A percentile compares a stretch with the other conserved stretches of the same genome.
Evolutionary conservation across 2,113 vertebrate genomes (phyloP).

Genomic region (Leptodactylus fuscus): DNA sequence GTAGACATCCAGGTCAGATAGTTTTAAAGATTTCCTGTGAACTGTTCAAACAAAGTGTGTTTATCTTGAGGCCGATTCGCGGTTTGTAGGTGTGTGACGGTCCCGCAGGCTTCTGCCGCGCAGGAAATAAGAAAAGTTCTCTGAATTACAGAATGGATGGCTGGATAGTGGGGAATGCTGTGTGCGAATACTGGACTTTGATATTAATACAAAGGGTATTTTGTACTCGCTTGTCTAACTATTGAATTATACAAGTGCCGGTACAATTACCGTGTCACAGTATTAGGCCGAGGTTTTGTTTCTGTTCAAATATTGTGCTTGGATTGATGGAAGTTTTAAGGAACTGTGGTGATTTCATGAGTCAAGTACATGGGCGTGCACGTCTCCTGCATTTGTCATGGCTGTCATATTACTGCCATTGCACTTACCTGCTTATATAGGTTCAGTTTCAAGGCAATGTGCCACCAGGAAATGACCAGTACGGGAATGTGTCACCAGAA

Average conservation of each 20-base stretch:
- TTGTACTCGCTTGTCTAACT: neutral
- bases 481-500: too few species aligned
- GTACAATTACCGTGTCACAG: neutral
- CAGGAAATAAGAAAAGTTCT: slow-evolving; percentile 37
- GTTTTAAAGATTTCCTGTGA: slow-evolving; percentile 57
- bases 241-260: neutral
- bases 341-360: neutral
- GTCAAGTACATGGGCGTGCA: neutral
- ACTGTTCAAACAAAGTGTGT: slow-evolving; percentile 57
- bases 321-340: neutral
- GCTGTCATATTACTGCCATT: too few species aligned
- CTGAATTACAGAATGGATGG: neutral
- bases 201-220: neutral
- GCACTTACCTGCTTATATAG: too few species aligned
- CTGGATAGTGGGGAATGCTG: too few species aligned
- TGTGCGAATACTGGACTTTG: neutral
- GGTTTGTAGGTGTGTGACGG: slow-evolving; percentile 45
- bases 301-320: neutral
- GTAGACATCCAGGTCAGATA: slow-evolving; percentile 59
- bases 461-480: too few species aligned
- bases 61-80: slow-evolving; percentile 38
- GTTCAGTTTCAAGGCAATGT: too few species aligned
- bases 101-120: slow-evolving; percentile 8
- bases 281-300: neutral
- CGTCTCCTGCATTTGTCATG: too few species aligned